Percentiles rank a stretch among this genome's conserved stretches.
phyloP scores from a whole-genome alignment of 2,888 invertebrate species.

The Philonicus albiceps region DNA sequence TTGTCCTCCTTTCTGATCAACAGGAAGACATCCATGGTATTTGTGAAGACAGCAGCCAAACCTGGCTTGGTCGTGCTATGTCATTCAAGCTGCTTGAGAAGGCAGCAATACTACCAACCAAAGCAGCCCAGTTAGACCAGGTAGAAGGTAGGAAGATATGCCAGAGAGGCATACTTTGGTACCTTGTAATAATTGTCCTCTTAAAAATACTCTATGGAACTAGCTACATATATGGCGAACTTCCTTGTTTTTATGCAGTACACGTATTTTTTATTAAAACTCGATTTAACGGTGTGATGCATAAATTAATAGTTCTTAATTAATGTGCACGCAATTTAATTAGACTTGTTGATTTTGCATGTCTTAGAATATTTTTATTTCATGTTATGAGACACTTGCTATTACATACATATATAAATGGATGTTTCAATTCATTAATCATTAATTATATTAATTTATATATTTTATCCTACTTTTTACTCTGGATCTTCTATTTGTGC shows the following conservation, averaged over 20 bases:
- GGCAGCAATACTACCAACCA: too few species aligned
- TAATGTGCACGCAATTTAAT: not conserved
- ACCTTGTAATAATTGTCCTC: conserved; percentile 4
- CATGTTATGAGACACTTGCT: not conserved
- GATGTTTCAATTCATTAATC: not conserved
- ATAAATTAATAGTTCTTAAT: not conserved
- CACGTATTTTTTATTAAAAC: not conserved
- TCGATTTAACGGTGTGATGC: not conserved
- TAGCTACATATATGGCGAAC: not conserved
- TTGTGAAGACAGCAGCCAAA: not conserved
- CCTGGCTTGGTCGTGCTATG: not conserved
- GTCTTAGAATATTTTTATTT: not conserved
- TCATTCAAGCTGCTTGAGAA: too few species aligned
- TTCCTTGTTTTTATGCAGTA: not conserved
- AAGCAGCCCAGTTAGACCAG: not conserved
- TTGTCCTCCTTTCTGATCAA: not conserved
- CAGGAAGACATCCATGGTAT: not conserved
- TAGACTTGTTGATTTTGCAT: not conserved
- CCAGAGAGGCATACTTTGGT: not conserved
- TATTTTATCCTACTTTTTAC: not conserved
- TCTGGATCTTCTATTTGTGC: not conserved
- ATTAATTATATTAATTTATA: not conserved
- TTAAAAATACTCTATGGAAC: not conserved
- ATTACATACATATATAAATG: too few species aligned
- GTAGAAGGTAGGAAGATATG: not conserved